These are phyloP conservation scores for Sapayoa aenigma DNA, from an alignment of 2,113 vertebrate genomes.

Conservation along the genomic window DNA sequence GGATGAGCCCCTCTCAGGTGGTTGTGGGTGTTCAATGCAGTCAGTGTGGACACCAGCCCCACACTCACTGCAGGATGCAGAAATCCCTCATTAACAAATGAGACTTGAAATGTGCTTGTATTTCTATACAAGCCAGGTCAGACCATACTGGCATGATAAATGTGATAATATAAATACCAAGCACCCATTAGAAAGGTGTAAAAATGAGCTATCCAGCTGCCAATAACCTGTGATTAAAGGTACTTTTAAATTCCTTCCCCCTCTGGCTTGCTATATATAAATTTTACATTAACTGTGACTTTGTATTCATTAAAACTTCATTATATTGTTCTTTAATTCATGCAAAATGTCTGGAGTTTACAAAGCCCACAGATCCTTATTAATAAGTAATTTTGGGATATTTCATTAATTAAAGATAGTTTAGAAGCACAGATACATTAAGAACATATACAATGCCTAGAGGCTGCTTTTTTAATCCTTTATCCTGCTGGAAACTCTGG, in stretches of 20 bases:
- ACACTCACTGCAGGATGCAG: background rate
- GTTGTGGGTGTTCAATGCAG: background rate
- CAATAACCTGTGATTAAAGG: slow-evolving; percentile 35
- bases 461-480: background rate
- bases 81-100: background rate
- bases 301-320: slow-evolving; percentile 55
- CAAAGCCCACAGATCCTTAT: slow-evolving; percentile 36
- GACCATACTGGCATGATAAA: background rate
- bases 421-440: slow-evolving; percentile 1
- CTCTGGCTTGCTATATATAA: slow-evolving; percentile 20
- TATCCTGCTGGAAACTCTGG: background rate
- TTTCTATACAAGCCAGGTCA: background rate
- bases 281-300: slow-evolving; percentile 23
- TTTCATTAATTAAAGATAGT: slow-evolving; percentile 65
- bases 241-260: background rate
- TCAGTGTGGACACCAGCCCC: background rate
- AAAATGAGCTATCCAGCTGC: slow-evolving; percentile 8
- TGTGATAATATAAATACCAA: background rate
- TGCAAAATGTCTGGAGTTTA: slow-evolving; percentile 52
- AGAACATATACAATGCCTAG: background rate
- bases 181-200: background rate
- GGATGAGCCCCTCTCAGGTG: background rate
- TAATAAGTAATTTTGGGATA: slow-evolving; percentile 53
- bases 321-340: slow-evolving; percentile 56
- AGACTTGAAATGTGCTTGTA: background rate